Percentiles rank a stretch among this genome's conserved stretches.
phyloP scores from a whole-genome alignment of 2,888 invertebrate genomes.

The Doris montereyensis region DNA sequence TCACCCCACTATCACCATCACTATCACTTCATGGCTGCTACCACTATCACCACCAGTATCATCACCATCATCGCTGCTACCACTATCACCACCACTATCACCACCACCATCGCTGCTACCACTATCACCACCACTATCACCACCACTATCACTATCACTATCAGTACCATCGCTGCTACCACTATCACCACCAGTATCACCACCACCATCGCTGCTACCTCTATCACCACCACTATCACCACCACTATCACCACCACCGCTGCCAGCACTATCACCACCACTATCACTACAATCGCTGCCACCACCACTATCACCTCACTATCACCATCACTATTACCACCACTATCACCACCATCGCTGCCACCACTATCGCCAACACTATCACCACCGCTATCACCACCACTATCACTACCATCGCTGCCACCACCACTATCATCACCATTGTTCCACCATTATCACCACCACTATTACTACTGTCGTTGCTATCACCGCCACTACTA shows the following conservation, averaged over 20 bases:
- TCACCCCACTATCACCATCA: not conserved
- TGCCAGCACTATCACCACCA: too few relatives aligned
- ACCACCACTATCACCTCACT: constrained; percentile 23
- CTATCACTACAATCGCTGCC: constrained; percentile 26
- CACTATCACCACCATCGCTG: not conserved
- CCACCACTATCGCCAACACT: too few relatives aligned
- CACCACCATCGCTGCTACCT: not conserved
- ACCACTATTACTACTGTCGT: too few relatives aligned
- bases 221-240: not conserved
- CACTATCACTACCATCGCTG: too few relatives aligned
- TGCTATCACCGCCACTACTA: too few relatives aligned
- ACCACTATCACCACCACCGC: not conserved
- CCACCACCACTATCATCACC: too few relatives aligned
- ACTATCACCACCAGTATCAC: not conserved
- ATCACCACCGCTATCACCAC: too few relatives aligned
- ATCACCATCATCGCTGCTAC: not conserved
- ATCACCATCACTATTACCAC: constrained; percentile 3
- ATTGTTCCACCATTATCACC: too few relatives aligned
- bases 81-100: constrained; percentile 1
- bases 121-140: not conserved
- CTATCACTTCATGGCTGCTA: not conserved
- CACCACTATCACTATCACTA: not conserved
- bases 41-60: not conserved
- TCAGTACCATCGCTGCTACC: not conserved
- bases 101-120: not conserved